Evolutionary conservation across 2,797 vertebrate species (phyloP).

Genomic region (Labeo calbasu): DNA sequence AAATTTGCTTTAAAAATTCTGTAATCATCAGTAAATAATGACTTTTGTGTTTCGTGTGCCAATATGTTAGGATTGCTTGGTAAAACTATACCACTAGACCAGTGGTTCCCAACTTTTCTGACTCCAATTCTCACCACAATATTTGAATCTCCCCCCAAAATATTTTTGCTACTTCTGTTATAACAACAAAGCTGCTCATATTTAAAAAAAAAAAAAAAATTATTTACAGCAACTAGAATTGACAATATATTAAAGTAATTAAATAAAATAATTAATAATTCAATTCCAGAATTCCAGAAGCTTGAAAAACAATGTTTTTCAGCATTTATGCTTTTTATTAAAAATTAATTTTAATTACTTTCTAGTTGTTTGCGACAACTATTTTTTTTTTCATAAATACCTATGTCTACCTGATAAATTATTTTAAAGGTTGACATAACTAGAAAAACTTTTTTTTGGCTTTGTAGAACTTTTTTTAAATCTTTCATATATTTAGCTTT

Average conservation of each 20-base stretch:
- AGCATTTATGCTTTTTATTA: background rate
- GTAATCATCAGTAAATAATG: background rate
- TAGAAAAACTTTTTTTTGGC: background rate
- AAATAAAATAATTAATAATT: too few relatives aligned
- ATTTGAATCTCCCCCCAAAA: background rate
- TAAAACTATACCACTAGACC: background rate
- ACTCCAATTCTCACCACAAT: background rate
- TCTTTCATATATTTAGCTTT: background rate
- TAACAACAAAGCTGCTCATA: background rate
- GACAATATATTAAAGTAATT: too few relatives aligned
- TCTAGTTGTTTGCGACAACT: background rate
- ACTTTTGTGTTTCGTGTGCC: too few relatives aligned
- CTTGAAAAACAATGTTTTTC: background rate
- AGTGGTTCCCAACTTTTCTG: background rate
- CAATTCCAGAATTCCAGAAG: too few relatives aligned
- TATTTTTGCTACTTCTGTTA: background rate
- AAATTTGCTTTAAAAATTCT: background rate
- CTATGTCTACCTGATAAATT: background rate
- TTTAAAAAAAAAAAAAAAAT: background rate
- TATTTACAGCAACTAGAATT: background rate
- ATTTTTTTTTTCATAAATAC: background rate
- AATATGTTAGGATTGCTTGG: background rate
- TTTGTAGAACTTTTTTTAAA: background rate
- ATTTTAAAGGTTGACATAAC: background rate
- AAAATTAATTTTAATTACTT: background rate